A percentile compares a stretch with the other conserved stretches of the same genome.
Evolutionary conservation across 2,113 vertebrate species (phyloP).

Genomic region (Myotis brandtii): DNA sequence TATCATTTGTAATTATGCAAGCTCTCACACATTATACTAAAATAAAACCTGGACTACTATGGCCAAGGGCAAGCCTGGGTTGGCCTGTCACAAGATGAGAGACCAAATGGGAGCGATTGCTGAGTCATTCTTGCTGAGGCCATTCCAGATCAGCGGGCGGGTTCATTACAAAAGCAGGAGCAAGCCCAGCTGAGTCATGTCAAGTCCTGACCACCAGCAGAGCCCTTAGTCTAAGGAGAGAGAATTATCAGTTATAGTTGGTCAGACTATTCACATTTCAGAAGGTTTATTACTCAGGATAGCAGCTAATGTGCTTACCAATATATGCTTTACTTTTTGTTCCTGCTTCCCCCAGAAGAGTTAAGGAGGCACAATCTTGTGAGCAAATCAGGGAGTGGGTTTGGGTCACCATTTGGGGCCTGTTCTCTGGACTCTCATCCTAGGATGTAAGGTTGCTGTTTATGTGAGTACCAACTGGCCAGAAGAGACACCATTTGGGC

Average conservation of each 20-base stretch:
- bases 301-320: background rate
- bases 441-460: constrained; percentile 25
- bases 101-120: background rate
- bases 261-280: background rate
- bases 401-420: background rate
- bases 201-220: background rate
- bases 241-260: background rate
- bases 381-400: background rate
- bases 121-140: background rate
- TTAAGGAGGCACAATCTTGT: background rate
- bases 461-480: background rate
- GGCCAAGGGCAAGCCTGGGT: background rate
- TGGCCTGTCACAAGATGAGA: background rate
- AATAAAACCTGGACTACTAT: background rate
- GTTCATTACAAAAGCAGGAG: background rate
- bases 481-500: background rate
- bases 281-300: background rate
- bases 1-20: background rate
- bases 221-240: background rate
- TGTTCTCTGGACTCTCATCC: background rate
- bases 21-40: background rate
- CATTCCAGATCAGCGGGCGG: background rate
- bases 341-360: background rate
- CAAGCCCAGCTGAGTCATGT: background rate
- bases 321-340: background rate